Evolutionary conservation across 2,113 vertebrate species (phyloP).

Genomic region (Campylorhamphus procurvoides): DNA sequence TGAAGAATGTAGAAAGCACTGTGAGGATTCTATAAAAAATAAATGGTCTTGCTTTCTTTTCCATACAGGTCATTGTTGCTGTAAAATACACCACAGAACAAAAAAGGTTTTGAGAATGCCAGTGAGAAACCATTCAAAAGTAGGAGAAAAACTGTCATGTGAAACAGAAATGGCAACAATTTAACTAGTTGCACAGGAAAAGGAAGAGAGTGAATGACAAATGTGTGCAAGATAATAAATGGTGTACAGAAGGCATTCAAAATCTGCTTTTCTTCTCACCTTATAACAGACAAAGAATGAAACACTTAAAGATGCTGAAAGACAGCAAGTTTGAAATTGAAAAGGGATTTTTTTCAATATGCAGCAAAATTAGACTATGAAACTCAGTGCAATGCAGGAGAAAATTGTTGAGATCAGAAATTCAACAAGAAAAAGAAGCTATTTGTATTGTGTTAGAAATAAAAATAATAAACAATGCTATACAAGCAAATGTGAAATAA

Average conservation of each 20-base stretch:
- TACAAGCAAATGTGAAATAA: neutral
- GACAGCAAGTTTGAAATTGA: neutral
- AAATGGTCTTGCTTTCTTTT: neutral
- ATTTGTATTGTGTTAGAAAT: neutral
- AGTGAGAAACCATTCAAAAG: neutral
- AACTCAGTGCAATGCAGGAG: neutral
- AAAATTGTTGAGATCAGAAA: neutral
- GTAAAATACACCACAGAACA: neutral
- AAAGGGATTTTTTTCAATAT: neutral
- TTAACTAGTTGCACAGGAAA: neutral
- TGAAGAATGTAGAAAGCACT: neutral
- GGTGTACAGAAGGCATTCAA: neutral
- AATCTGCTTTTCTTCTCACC: neutral
- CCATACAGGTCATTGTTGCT: accelerated
- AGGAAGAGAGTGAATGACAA: neutral
- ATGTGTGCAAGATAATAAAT: neutral
- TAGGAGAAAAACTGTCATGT: neutral
- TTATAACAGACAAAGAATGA: neutral
- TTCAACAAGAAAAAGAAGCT: neutral
- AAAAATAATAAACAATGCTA: neutral
- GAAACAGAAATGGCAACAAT: neutral
- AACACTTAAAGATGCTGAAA: neutral
- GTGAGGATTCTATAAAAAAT: neutral
- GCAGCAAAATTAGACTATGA: neutral
- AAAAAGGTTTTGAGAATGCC: neutral